Percentiles rank a stretch among this genome's conserved stretches.
Conservation (phyloP, 2,888 invertebrate species). For the Aleiodes testaceus region DNA sequence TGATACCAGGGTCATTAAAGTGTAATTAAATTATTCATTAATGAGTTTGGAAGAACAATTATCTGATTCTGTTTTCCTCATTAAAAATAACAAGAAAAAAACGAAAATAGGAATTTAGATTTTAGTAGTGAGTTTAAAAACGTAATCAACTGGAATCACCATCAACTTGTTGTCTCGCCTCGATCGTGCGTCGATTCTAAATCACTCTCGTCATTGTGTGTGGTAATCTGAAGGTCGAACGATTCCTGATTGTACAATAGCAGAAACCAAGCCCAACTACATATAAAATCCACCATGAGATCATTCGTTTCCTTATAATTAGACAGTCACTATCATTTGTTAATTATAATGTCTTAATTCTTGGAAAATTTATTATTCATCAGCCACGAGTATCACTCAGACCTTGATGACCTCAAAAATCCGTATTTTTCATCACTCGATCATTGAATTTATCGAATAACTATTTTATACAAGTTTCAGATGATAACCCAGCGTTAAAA, state of each 20-base stretch:
- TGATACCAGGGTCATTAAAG: too few relatives aligned
- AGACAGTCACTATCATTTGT: slow-evolving; percentile 13
- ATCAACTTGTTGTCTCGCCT: slow-evolving; percentile 27
- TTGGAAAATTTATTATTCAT: too few relatives aligned
- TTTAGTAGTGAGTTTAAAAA: neutral
- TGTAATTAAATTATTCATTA: too few relatives aligned
- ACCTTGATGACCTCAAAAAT: neutral
- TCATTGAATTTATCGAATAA: slow-evolving; percentile 16
- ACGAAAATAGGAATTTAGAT: neutral
- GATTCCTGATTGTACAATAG: slow-evolving; percentile 19
- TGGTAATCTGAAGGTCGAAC: slow-evolving; percentile 25
- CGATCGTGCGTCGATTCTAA: slow-evolving; percentile 38
- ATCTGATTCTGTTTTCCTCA: too few relatives aligned
- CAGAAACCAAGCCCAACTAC: neutral
- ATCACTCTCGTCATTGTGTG: slow-evolving; percentile 37
- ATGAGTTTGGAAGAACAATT: neutral
- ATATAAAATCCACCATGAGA: slow-evolving; percentile 37
- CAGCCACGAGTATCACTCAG: too few relatives aligned
- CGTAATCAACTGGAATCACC: neutral
- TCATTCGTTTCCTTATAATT: slow-evolving; percentile 33
- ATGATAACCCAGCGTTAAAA: slow-evolving; percentile 44
- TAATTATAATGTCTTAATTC: neutral
- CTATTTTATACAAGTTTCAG: slow-evolving; percentile 15
- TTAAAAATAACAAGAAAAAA: neutral
- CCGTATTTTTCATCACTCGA: slow-evolving; percentile 23